Conservation (phyloP, 2,888 invertebrate species). For the Malthinus flaveolus region DNA sequence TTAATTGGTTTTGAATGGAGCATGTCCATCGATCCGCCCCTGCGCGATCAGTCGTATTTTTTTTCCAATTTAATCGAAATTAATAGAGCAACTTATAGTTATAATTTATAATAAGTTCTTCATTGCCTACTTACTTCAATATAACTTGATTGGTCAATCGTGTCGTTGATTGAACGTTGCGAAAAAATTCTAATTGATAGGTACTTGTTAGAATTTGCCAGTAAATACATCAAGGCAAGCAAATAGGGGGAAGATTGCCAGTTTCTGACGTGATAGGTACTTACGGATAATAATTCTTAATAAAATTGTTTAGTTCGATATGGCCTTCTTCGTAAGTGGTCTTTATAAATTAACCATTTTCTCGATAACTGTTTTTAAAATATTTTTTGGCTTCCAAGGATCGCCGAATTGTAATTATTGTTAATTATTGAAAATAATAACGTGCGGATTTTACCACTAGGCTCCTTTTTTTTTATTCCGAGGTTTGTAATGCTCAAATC, state of each 20-base stretch:
- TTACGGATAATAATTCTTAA: too few species aligned
- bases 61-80: too few species aligned
- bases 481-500: slow-evolving; percentile 8
- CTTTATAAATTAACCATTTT: not conserved
- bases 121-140: not conserved
- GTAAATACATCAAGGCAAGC: not conserved
- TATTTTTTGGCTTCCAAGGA: not conserved
- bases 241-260: not conserved
- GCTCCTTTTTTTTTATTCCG: not conserved
- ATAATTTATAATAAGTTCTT: not conserved
- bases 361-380: not conserved
- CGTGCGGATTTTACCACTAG: not conserved
- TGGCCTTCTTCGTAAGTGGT: slow-evolving; percentile 1
- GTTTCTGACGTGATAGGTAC: too few species aligned
- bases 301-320: too few species aligned
- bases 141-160: slow-evolving; percentile 1
- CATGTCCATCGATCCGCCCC: too few species aligned
- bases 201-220: not conserved
- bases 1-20: too few species aligned
- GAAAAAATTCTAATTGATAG: not conserved
- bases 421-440: not conserved
- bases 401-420: not conserved
- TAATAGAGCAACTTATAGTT: too few species aligned
- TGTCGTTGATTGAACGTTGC: not conserved
- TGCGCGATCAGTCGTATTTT: too few species aligned